Base-by-base conservation (phyloP, 2,888 invertebrate genomes). In the Netelia melanura region DNA sequence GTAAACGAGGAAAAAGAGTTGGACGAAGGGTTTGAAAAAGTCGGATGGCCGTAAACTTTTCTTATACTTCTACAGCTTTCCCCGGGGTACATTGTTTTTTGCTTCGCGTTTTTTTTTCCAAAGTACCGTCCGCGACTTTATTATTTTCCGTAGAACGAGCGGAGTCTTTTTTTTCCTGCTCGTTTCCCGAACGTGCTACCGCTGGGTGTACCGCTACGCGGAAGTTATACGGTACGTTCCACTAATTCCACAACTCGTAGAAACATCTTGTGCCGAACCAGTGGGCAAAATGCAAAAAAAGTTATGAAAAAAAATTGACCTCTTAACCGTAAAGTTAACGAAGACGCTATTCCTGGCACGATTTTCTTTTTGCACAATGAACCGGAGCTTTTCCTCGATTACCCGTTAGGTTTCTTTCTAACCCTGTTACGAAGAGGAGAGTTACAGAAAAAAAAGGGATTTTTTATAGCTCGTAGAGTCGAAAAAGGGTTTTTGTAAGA, bases 261-360 rank as follows among this genome's bases (percentile, higher is more conserved):
- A 11, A 70, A 38, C 70, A 56, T 23, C 56, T 81, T 23, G 54
- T 56, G 38, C 62, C 25, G 58, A 68, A 25, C 67, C 14, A 1
- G n/a, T 8, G 58, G n/a, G 43, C 56, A 72, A 72, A 68, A 58
- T 70, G 17, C 8, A 89, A 88, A 88, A 89, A 87, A 83, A 78
- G 44, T 72, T 54, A 25, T 25, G 9, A 75, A 81, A 84, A 84
- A 90, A 88, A 88, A 86, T 85, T 88, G 87, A 90, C 89, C 90
- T 89, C 87, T 88, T 90, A 88, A 90, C 90, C 77, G 90, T 85
- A 80, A 88, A 87, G 87, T 88, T 88, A 90, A 89, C 86, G 89
- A 78, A 80, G 65, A 74, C 25, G 58, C 86, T 74, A 74, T 84
- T 84, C 75, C 84, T 88, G 88, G 86, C 87, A 88, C 76, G 87